Conservation (phyloP, 2,797 vertebrate genomes). For the Serranus cabrilla region DNA sequence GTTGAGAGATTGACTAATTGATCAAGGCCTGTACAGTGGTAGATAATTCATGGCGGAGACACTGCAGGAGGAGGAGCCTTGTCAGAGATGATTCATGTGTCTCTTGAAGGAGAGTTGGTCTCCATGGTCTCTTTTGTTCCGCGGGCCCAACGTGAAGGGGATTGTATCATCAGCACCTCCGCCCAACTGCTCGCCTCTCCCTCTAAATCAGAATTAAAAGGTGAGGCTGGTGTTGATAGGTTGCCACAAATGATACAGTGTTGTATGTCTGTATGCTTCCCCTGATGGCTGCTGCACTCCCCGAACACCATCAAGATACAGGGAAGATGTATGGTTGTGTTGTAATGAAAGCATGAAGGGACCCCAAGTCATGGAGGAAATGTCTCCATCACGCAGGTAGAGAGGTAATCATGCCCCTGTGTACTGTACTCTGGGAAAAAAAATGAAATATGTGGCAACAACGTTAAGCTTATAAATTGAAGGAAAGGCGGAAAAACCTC, state of each 20-base stretch:
- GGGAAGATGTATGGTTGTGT: constrained; percentile 83
- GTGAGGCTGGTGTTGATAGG: constrained; percentile 81
- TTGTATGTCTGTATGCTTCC: constrained; percentile 74
- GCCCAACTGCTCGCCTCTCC: constrained; percentile 57
- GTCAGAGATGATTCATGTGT: constrained; percentile 83
- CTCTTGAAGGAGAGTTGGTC: constrained; percentile 71
- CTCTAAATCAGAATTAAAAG: constrained; percentile 85
- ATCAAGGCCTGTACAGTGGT: constrained; percentile 78
- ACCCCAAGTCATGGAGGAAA: constrained; percentile 79
- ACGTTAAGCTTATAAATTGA: constrained; percentile 68
- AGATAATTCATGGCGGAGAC: constrained; percentile 78
- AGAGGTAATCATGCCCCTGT: constrained; percentile 77
- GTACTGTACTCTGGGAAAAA: constrained; percentile 61
- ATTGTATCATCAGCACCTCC: constrained; percentile 75
- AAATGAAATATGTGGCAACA: constrained; percentile 72
- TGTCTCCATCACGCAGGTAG: constrained; percentile 81
- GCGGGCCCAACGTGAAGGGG: constrained; percentile 59
- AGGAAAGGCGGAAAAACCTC: constrained; percentile 47
- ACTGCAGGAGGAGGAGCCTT: constrained; percentile 72
- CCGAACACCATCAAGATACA: constrained; percentile 69
- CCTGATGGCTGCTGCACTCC: constrained; percentile 71
- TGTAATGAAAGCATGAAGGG: constrained; percentile 84
- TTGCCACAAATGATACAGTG: constrained; percentile 86
- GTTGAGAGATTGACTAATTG: constrained; percentile 87
- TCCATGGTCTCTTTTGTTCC: constrained; percentile 82